A percentile compares a stretch with the other conserved stretches of the same genome.
These are phyloP conservation scores for Pipistrellus nathusii DNA, from an alignment of 2,797 vertebrate genomes.

Conservation along the genomic window DNA sequence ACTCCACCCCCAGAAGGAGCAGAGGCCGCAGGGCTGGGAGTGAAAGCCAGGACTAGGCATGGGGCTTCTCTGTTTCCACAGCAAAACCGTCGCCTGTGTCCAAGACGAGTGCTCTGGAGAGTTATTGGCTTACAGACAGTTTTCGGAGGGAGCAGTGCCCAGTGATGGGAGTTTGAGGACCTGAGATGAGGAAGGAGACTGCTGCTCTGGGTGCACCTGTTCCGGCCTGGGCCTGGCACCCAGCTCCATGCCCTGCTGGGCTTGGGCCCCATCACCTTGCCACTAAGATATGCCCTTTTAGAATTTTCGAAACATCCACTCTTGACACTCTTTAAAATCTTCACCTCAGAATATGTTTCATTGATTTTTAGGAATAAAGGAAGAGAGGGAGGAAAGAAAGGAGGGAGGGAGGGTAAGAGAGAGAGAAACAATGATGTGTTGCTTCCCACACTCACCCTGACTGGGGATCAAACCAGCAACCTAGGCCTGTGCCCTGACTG, in stretches of 20 bases:
- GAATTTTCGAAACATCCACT: background rate
- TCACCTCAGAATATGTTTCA: no score
- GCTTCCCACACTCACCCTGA: no score
- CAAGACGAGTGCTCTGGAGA: no score
- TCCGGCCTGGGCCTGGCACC: rapidly evolving
- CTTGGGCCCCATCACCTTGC: background rate
- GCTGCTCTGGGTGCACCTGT: no score
- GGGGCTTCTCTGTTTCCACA: background rate
- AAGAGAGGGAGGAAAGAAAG: no score
- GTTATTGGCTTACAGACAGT: background rate
- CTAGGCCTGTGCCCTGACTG: no score
- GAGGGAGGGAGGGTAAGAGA: no score
- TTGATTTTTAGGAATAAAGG: no score
- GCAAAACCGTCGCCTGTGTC: background rate
- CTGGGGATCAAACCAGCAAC: no score
- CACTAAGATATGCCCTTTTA: background rate
- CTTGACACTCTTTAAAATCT: background rate
- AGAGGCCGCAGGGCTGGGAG: background rate
- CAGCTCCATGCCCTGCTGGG: background rate
- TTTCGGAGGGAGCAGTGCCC: background rate
- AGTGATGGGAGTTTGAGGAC: background rate
- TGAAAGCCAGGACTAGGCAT: background rate
- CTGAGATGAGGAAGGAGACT: no score
- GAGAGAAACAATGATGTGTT: no score
- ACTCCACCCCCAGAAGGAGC: background rate